These are phyloP conservation scores for Erpetoichthys calabaricus DNA, from an alignment of 2,797 vertebrate genomes.

Conservation along the genomic window DNA sequence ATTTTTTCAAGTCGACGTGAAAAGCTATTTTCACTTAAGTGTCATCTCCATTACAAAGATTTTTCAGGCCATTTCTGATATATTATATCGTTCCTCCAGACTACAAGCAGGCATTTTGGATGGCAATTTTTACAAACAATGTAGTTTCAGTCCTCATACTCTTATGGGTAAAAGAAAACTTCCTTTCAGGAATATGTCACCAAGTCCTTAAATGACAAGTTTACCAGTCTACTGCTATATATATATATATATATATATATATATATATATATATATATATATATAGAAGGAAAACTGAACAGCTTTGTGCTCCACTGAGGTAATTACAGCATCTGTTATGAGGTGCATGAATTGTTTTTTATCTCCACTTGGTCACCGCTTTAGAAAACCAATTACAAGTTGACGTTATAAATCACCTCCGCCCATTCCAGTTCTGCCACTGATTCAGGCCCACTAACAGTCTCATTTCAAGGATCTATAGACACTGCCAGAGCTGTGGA, in stretches of 20 bases:
- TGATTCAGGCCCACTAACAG: slow-evolving; percentile 5
- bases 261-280: too few species aligned
- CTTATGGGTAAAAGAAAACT: neutral
- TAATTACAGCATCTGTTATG: slow-evolving; percentile 68
- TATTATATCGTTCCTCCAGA: too few species aligned
- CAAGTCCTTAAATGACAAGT: neutral
- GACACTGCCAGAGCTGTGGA: neutral
- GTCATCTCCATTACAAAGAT: too few species aligned
- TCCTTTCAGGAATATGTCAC: neutral
- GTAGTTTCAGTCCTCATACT: too few species aligned
- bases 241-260: too few species aligned
- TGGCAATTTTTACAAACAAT: too few species aligned
- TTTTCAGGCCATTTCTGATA: too few species aligned
- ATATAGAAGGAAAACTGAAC: slow-evolving; percentile 18
- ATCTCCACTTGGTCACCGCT: slow-evolving; percentile 61
- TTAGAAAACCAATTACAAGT: slow-evolving; percentile 60
- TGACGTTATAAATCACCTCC: slow-evolving; percentile 42
- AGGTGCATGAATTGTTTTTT: slow-evolving; percentile 60
- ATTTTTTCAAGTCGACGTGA: too few species aligned
- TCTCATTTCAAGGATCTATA: slow-evolving; percentile 3
- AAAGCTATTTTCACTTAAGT: too few species aligned
- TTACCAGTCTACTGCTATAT: neutral
- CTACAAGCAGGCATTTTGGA: too few species aligned
- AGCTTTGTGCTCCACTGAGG: slow-evolving; percentile 43
- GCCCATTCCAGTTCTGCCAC: slow-evolving; percentile 22